phyloP scores from a whole-genome alignment of 1,140 invertebrate genomes.

The Trinorchestia longiramus region DNA sequence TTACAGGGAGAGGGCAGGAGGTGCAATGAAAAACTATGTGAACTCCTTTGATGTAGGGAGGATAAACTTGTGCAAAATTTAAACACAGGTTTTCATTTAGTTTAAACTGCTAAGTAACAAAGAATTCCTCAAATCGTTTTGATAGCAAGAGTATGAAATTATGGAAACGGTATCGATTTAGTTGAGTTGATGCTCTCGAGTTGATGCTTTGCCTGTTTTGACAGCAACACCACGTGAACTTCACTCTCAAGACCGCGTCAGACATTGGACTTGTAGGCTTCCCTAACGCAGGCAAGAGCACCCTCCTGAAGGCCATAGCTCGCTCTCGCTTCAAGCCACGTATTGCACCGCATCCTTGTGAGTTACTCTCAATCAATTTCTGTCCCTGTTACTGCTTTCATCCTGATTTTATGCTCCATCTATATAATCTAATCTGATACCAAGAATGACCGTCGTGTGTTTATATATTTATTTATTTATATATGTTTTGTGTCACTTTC shows the following conservation, averaged over 20 bases:
- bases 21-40: too few species aligned
- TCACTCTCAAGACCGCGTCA: neutral
- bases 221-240: neutral
- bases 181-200: neutral
- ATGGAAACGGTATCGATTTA: neutral
- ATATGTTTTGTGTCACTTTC: too few species aligned
- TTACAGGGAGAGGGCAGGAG: too few species aligned
- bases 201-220: neutral
- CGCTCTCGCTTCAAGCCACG: neutral
- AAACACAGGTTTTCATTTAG: too few species aligned
- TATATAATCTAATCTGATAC: too few species aligned
- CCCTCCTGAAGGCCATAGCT: constrained; percentile 2
- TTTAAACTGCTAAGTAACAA: too few species aligned
- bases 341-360: neutral
- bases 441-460: too few species aligned
- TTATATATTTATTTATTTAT: too few species aligned
- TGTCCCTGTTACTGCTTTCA: neutral
- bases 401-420: too few species aligned
- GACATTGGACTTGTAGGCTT: neutral
- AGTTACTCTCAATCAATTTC: neutral
- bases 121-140: neutral
- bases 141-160: neutral
- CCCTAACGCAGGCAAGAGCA: constrained; percentile 39
- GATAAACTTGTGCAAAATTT: too few species aligned
- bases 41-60: too few species aligned